Evolutionary conservation across 2,888 invertebrate species (phyloP).

Genomic region (Celastrina argiolus): DNA sequence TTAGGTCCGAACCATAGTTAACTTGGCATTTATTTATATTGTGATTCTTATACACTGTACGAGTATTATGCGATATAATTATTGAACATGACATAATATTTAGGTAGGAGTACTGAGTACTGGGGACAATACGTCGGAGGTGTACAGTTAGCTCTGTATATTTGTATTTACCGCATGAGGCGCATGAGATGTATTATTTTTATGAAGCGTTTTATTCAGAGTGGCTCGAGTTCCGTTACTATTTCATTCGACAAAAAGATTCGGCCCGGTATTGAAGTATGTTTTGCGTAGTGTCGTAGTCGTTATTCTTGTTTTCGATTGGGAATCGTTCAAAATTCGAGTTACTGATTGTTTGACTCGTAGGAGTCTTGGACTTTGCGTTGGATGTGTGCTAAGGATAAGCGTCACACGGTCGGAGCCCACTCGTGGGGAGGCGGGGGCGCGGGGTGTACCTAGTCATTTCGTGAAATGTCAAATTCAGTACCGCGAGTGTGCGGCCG

Average conservation of each 20-base stretch:
- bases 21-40: slow-evolving; percentile 73
- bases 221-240: slow-evolving; percentile 76
- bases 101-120: slow-evolving; percentile 65
- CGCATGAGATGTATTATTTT: slow-evolving; percentile 58
- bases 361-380: slow-evolving; percentile 45
- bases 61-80: slow-evolving; percentile 63
- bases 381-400: slow-evolving; percentile 52
- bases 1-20: slow-evolving; percentile 71
- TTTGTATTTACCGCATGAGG: slow-evolving; percentile 58
- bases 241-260: slow-evolving; percentile 60
- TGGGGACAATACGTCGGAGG: slow-evolving; percentile 52
- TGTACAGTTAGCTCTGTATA: slow-evolving; percentile 63
- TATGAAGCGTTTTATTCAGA: slow-evolving; percentile 64
- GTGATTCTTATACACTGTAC: slow-evolving; percentile 69
- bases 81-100: slow-evolving; percentile 64
- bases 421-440: slow-evolving; percentile 43
- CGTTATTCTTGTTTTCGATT: slow-evolving; percentile 39
- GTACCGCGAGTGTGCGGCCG: slow-evolving; percentile 73
- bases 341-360: slow-evolving; percentile 44
- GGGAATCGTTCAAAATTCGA: slow-evolving; percentile 55
- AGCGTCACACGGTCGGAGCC: slow-evolving; percentile 38
- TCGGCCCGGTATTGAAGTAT: slow-evolving; percentile 45
- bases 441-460: slow-evolving; percentile 73
- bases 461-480: slow-evolving; percentile 76
- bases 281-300: slow-evolving; percentile 36